Percentiles rank a stretch among this genome's conserved stretches.
Conservation (phyloP, 2,888 invertebrate genomes). For the Ischnura elegans region DNA sequence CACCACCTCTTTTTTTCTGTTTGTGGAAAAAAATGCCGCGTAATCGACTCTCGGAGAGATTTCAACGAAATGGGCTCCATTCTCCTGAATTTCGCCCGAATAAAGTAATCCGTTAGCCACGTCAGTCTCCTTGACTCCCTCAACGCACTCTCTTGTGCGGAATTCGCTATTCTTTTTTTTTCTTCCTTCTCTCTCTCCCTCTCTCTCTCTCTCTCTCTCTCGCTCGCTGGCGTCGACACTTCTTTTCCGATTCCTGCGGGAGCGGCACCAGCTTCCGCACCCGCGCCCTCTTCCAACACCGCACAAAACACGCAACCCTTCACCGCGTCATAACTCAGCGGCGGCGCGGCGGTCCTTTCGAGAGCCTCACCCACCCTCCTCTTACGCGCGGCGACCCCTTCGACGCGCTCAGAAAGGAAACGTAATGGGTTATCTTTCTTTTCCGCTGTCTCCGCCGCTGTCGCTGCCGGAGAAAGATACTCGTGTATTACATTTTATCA, state of each 20-base stretch:
- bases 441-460: no score
- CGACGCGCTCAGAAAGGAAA: not conserved
- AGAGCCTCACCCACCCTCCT: not conserved
- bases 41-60: no score
- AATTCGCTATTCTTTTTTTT: no score
- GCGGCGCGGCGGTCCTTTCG: not conserved
- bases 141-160: not conserved
- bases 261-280: not conserved
- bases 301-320: no score
- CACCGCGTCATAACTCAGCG: not conserved
- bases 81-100: not conserved
- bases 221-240: no score
- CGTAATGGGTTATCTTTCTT: constrained; percentile 5
- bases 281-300: not conserved
- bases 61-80: not conserved
- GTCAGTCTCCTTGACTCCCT: not conserved
- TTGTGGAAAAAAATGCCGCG: not conserved
- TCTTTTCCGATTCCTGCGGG: no score
- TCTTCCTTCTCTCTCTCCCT: not conserved
- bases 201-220: not conserved
- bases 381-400: no score
- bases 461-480: not conserved
- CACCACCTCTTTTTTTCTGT: not conserved
- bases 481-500: no score
- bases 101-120: not conserved